These are phyloP conservation scores for Aporophyla lueneburgensis DNA, from an alignment of 2,888 invertebrate genomes.

Conservation along the genomic window DNA sequence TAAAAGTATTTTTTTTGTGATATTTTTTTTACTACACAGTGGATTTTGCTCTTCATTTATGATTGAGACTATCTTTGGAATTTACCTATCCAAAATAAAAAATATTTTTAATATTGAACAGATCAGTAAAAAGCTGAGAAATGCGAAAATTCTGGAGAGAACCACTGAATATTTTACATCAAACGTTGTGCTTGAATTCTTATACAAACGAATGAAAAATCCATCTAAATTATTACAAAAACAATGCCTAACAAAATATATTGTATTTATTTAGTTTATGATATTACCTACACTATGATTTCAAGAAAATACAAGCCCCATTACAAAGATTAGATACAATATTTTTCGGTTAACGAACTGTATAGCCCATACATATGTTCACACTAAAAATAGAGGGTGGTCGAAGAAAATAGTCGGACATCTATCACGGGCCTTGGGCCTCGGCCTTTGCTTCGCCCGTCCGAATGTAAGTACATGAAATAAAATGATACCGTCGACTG, in stretches of 20 bases:
- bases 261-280: not conserved
- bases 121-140: too few relatives aligned
- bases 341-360: conserved; percentile 32
- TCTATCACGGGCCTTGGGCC: conserved; percentile 58
- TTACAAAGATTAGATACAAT: conserved; percentile 30
- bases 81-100: too few relatives aligned
- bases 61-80: too few relatives aligned
- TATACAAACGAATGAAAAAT: not conserved
- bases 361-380: conserved; percentile 45
- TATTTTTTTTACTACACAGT: too few relatives aligned
- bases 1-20: too few relatives aligned
- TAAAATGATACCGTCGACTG: conserved; percentile 55
- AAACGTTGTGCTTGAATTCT: not conserved
- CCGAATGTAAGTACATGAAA: conserved; percentile 55
- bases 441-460: conserved; percentile 45
- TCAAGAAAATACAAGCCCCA: not conserved
- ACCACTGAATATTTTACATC: not conserved
- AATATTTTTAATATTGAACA: too few relatives aligned
- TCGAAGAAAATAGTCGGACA: conserved; percentile 57
- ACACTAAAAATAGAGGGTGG: conserved; percentile 50
- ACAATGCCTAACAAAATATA: not conserved
- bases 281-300: conserved; percentile 10
- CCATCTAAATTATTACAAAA: not conserved
- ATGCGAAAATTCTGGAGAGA: too few relatives aligned
- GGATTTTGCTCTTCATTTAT: too few relatives aligned